A percentile compares a stretch with the other conserved stretches of the same genome.
Conservation (phyloP, 1,140 invertebrate genomes). For the Drosophila mauritiana region DNA sequence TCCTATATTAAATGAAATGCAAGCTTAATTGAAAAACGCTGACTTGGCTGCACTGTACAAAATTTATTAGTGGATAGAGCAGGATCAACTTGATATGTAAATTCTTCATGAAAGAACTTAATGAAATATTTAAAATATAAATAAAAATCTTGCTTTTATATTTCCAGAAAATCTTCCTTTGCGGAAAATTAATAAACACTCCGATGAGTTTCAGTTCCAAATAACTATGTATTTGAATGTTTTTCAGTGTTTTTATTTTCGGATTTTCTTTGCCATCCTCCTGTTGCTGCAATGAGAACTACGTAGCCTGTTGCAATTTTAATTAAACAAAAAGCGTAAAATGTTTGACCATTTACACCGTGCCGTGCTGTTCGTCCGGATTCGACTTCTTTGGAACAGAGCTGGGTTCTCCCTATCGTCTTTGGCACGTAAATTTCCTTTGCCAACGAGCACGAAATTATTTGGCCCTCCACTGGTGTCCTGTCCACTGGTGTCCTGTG, state of each 20-base stretch:
- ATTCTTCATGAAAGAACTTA: too few relatives aligned
- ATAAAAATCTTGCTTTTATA: too few relatives aligned
- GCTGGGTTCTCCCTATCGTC: constrained; percentile 57
- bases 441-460: constrained; percentile 81
- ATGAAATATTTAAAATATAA: too few relatives aligned
- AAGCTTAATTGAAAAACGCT: constrained; percentile 78
- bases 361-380: constrained; percentile 4
- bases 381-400: background rate
- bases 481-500: constrained; percentile 36
- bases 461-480: constrained; percentile 46
- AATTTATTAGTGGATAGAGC: background rate
- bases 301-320: constrained; percentile 72
- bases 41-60: constrained; percentile 18
- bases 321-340: constrained; percentile 82
- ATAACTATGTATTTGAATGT: too few relatives aligned
- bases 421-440: constrained; percentile 80
- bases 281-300: constrained; percentile 29
- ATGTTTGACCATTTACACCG: constrained; percentile 69
- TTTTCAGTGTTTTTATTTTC: background rate
- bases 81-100: too few relatives aligned
- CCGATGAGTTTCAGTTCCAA: too few relatives aligned
- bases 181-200: too few relatives aligned
- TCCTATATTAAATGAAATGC: constrained; percentile 63
- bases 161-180: too few relatives aligned
- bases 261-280: background rate